A percentile compares a stretch with the other conserved stretches of the same genome.
Conservation (phyloP, 2,888 invertebrate species). For the Ellobium chinense region DNA sequence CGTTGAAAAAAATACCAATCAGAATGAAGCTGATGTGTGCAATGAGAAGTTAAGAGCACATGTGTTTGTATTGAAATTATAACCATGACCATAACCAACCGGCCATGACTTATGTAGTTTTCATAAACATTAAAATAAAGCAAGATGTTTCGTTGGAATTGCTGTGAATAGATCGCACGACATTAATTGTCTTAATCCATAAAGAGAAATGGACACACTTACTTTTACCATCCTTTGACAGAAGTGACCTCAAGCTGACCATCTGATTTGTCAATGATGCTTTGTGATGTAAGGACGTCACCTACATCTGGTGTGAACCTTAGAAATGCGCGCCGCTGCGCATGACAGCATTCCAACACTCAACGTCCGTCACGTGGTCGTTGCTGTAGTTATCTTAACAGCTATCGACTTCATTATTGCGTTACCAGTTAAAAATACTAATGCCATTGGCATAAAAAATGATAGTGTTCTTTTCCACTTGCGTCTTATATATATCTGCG, state of each 20-base stretch:
- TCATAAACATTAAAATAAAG: too few species aligned
- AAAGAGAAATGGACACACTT: not conserved
- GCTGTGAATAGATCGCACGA: too few species aligned
- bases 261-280: slow-evolving; percentile 29
- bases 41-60: too few species aligned
- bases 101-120: too few species aligned
- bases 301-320: slow-evolving; percentile 24
- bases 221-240: not conserved
- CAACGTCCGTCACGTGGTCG: not conserved
- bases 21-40: too few species aligned
- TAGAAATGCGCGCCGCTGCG: slow-evolving; percentile 38
- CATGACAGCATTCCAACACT: slow-evolving; percentile 30
- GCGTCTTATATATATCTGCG: slow-evolving; percentile 16
- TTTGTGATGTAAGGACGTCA: not conserved
- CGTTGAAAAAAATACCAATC: too few species aligned
- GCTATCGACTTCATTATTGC: not conserved
- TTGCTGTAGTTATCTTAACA: not conserved
- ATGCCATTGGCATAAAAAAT: not conserved
- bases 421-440: not conserved
- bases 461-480: not conserved
- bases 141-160: too few species aligned
- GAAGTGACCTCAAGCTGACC: not conserved
- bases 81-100: too few species aligned
- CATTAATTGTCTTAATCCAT: not conserved
- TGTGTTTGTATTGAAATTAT: too few species aligned